Percentiles rank a stretch among this genome's conserved stretches.
These are phyloP conservation scores for Phoxinus phoxinus DNA, from an alignment of 2,113 vertebrate species.

Conservation along the genomic window DNA sequence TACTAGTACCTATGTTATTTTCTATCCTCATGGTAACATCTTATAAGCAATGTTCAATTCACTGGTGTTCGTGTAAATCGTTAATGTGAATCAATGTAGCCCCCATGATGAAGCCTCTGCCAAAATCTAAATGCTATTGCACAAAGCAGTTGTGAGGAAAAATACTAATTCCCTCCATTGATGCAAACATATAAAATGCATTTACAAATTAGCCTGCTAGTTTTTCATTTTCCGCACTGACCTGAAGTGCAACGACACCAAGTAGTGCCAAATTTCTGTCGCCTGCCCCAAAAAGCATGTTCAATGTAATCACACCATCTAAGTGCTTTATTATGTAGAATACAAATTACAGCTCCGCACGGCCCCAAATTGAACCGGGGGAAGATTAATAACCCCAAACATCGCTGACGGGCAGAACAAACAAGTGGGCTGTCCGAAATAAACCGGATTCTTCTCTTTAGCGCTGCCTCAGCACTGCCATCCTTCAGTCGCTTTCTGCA, in stretches of 20 bases:
- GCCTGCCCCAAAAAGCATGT: background rate
- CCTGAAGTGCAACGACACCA: slow-evolving; percentile 15
- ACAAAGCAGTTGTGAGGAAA: background rate
- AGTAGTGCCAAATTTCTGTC: background rate
- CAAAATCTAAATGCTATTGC: background rate
- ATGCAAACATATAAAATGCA: background rate
- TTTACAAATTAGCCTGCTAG: slow-evolving; percentile 3
- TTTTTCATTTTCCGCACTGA: slow-evolving; percentile 13
- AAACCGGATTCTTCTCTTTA: slow-evolving; percentile 30
- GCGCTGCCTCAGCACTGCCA: slow-evolving; percentile 20
- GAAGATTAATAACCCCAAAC: slow-evolving; percentile 66
- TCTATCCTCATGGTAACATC: background rate
- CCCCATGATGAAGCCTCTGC: background rate
- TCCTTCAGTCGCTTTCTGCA: slow-evolving; percentile 19
- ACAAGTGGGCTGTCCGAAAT: slow-evolving; percentile 13
- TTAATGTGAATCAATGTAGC: slow-evolving; percentile 13
- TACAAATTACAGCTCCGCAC: slow-evolving; percentile 56
- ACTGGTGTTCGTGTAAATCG: background rate
- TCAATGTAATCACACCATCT: slow-evolving; percentile 35
- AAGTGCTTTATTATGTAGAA: slow-evolving; percentile 41
- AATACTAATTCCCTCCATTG: background rate
- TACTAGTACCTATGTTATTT: background rate
- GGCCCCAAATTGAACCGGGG: slow-evolving; percentile 60
- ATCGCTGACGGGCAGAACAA: slow-evolving; percentile 33
- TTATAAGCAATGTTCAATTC: no score